A percentile compares a stretch with the other conserved stretches of the same genome.
These are phyloP conservation scores for Drosophila austrosaltans DNA, from an alignment of 2,888 invertebrate species.

Conservation along the genomic window DNA sequence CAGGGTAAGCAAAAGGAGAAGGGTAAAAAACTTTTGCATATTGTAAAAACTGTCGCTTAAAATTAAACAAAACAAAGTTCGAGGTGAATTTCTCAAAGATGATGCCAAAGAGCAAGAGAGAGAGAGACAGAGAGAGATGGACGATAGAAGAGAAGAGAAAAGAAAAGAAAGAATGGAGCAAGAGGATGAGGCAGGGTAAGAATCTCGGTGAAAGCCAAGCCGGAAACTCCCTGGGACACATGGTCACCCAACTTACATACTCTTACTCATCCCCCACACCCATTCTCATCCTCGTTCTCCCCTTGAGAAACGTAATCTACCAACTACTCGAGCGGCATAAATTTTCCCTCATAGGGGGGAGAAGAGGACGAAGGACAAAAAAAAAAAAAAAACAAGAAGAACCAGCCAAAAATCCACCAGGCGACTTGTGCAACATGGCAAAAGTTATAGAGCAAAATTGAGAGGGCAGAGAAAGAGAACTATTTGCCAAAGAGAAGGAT, in stretches of 20 bases:
- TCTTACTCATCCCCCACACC: too few relatives aligned
- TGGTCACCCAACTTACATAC: background rate
- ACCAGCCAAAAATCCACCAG: constrained; percentile 15
- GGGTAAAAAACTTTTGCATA: constrained; percentile 59
- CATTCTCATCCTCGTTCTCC: too few relatives aligned
- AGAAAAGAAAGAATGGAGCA: too few relatives aligned
- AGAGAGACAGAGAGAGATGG: background rate
- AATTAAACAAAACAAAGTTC: constrained; percentile 69
- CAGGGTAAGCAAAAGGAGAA: constrained; percentile 22
- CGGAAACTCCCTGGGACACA: constrained; percentile 53
- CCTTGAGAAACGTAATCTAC: constrained; percentile 57
- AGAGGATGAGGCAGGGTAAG: background rate
- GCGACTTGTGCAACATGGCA: constrained; percentile 63
- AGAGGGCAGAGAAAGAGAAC: constrained; percentile 27
- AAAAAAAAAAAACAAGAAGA: constrained; percentile 4
- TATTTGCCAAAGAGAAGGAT: constrained; percentile 7
- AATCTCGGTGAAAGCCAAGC: constrained; percentile 66
- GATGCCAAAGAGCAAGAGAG: constrained; percentile 24
- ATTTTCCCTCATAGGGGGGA: constrained; percentile 47
- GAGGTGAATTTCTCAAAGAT: constrained; percentile 24
- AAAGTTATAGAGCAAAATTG: constrained; percentile 49
- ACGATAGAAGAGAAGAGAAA: background rate
- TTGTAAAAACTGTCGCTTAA: constrained; percentile 61
- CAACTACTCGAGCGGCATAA: constrained; percentile 73
- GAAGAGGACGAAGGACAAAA: constrained; percentile 13